Evolutionary conservation across 2,797 vertebrate species (phyloP).

Genomic region (Hylomyscus alleni): DNA sequence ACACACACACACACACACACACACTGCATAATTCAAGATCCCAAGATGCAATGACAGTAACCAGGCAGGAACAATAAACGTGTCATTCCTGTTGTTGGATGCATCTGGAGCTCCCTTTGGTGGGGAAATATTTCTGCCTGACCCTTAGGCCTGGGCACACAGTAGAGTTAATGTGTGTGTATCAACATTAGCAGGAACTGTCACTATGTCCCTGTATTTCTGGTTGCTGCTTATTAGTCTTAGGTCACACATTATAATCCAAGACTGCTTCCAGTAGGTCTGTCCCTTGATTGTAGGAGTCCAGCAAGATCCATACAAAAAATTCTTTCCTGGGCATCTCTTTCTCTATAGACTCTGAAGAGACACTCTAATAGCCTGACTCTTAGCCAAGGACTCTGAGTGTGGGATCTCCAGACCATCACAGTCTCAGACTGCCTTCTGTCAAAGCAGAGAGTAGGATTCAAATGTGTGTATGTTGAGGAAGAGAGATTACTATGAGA

Average conservation of each 20-base stretch:
- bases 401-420: neutral
- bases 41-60: neutral
- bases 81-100: neutral
- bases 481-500: neutral
- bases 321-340: neutral
- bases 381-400: neutral
- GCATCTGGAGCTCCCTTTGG: neutral
- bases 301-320: neutral
- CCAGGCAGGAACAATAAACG: neutral
- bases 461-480: neutral
- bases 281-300: neutral
- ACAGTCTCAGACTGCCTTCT: neutral
- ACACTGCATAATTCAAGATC: neutral
- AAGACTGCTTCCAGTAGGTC: neutral
- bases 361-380: neutral
- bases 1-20: too few relatives aligned
- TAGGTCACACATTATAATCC: neutral
- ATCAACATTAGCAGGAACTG: neutral
- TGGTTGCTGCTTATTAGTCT: neutral
- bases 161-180: neutral
- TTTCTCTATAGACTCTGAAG: neutral
- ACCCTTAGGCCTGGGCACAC: neutral
- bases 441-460: neutral
- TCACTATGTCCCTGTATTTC: neutral
- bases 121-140: neutral